These are phyloP conservation scores for Bradysia coprophila DNA, from an alignment of 1,140 invertebrate species.

Conservation along the genomic window DNA sequence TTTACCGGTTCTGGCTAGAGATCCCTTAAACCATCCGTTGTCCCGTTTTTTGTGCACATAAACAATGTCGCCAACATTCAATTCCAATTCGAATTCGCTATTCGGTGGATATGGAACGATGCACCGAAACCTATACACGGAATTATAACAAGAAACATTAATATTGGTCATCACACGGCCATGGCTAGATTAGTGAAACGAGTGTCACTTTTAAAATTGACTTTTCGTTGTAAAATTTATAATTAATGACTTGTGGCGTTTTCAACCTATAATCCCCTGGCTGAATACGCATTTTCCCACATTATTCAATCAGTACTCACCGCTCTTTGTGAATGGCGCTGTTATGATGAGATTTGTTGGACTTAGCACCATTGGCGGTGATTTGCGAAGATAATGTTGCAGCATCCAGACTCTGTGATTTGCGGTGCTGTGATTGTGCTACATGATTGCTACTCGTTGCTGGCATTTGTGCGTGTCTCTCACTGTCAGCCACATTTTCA, in stretches of 20 bases:
- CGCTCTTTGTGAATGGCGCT: conserved; percentile 11
- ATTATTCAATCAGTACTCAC: conserved; percentile 7
- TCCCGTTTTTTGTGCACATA: conserved; percentile 82
- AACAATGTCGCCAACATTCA: conserved; percentile 79
- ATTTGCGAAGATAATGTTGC: conserved; percentile 21
- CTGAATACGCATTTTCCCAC: too few relatives aligned
- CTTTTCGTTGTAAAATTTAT: too few relatives aligned
- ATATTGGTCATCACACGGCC: background rate
- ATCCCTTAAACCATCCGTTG: conserved; percentile 92
- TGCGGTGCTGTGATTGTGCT: conserved; percentile 39
- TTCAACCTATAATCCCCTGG: too few relatives aligned
- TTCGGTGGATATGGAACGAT: conserved; percentile 90
- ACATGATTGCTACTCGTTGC: background rate
- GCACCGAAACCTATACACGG: conserved; percentile 66
- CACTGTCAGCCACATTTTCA: too few relatives aligned
- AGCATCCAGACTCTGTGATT: conserved; percentile 63
- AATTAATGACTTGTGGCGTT: too few relatives aligned
- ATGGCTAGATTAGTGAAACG: background rate
- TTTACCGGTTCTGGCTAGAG: conserved; percentile 69
- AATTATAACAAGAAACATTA: conserved; percentile 4
- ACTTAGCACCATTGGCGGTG: conserved; percentile 5
- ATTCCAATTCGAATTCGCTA: conserved; percentile 76
- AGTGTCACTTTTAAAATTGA: background rate
- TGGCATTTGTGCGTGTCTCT: too few relatives aligned
- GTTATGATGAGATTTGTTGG: conserved; percentile 2